A percentile compares a stretch with the other conserved stretches of the same genome.
These are phyloP conservation scores for Chironomus riparius DNA, from an alignment of 2,888 invertebrate species.

Conservation along the genomic window DNA sequence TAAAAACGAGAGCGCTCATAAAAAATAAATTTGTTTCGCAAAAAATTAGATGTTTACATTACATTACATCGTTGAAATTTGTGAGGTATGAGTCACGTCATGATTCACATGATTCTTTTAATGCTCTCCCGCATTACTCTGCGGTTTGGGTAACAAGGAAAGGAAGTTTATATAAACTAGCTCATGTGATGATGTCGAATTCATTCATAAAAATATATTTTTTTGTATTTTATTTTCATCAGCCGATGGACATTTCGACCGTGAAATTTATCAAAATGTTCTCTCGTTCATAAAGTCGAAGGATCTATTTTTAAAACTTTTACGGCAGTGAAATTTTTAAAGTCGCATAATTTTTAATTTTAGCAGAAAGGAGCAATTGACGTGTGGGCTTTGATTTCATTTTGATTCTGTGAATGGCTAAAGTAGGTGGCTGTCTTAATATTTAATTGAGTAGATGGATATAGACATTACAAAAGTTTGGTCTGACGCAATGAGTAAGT, in stretches of 20 bases:
- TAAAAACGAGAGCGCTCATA: neutral
- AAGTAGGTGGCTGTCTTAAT: no score
- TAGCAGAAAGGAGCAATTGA: neutral
- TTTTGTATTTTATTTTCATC: neutral
- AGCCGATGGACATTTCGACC: neutral
- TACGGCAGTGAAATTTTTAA: no score
- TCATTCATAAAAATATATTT: neutral
- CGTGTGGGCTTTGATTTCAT: neutral
- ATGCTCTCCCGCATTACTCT: neutral
- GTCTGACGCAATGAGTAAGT: no score
- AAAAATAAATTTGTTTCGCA: neutral
- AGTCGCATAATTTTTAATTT: neutral
- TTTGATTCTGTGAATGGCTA: no score
- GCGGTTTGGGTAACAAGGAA: neutral
- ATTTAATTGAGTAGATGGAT: neutral
- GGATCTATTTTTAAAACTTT: neutral
- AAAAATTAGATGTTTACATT: neutral
- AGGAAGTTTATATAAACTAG: neutral
- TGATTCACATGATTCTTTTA: neutral
- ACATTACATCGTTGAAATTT: neutral
- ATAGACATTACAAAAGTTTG: no score
- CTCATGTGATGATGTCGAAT: neutral
- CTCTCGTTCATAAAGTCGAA: neutral
- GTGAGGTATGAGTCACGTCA: neutral
- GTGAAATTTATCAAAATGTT: neutral